These are phyloP conservation scores for Drosophila chauvacae DNA, from an alignment of 1,140 invertebrate genomes.

Conservation along the genomic window DNA sequence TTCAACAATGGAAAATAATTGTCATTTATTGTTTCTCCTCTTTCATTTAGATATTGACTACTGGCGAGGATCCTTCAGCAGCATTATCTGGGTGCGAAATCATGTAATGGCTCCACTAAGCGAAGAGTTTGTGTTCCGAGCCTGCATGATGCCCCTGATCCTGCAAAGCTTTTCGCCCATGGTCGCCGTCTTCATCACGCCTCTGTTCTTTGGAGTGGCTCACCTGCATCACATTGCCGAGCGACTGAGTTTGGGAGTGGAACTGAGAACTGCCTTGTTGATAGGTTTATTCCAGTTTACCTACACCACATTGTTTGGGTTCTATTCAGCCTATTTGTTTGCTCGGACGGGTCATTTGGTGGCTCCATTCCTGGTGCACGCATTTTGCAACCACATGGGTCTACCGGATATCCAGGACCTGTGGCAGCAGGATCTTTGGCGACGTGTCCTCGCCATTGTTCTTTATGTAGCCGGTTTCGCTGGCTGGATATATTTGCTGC, in stretches of 20 bases:
- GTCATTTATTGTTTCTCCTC: conserved; percentile 12
- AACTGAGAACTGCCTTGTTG: conserved; percentile 88
- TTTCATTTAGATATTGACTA: conserved; percentile 88
- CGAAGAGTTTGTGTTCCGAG: conserved; percentile 97
- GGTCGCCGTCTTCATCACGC: conserved; percentile 92
- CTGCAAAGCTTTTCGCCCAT: conserved; percentile 92
- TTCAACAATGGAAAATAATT: background rate
- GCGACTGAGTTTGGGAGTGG: conserved; percentile 89
- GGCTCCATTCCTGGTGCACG: conserved; percentile 94
- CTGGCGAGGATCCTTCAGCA: conserved; percentile 89
- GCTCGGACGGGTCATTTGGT: conserved; percentile 93
- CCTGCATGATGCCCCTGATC: conserved; percentile 96
- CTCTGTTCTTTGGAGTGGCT: conserved; percentile 96
- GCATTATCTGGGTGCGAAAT: conserved; percentile 94
- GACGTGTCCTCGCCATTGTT: conserved; percentile 87
- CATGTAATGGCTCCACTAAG: conserved; percentile 96
- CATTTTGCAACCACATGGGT: conserved; percentile 98
- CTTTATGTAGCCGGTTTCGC: conserved; percentile 91
- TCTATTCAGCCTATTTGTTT: conserved; percentile 96
- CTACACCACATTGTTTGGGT: conserved; percentile 97
- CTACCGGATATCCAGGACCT: conserved; percentile 95
- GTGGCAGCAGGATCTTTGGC: conserved; percentile 87
- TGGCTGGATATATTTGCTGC: conserved; percentile 91
- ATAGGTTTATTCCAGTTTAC: conserved; percentile 93
- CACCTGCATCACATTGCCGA: conserved; percentile 97